These are phyloP conservation scores for Micromussa lordhowensis DNA, from an alignment of 92 coral and sea anemone genomes.

Conservation along the genomic window DNA sequence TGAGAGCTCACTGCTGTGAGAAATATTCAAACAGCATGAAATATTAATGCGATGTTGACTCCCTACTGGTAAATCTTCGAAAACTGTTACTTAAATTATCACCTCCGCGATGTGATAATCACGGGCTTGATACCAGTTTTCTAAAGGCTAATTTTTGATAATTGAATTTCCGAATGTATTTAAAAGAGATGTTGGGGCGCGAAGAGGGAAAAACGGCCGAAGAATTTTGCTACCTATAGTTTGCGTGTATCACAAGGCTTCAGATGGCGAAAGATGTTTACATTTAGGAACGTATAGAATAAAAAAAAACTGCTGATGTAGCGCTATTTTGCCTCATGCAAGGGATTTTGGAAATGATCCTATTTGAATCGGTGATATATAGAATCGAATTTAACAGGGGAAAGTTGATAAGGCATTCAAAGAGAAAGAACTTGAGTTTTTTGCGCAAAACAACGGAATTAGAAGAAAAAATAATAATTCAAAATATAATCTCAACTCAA, in stretches of 20 bases:
- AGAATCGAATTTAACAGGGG: neutral
- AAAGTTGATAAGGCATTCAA: neutral
- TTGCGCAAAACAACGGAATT: neutral
- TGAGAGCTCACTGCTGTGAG: slow-evolving; percentile 8
- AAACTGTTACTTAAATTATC: slow-evolving; percentile 66
- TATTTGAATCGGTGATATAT: neutral
- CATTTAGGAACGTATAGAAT: neutral
- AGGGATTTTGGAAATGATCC: slow-evolving; percentile 7
- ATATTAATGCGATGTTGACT: slow-evolving; percentile 40
- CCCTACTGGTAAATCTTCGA: slow-evolving; percentile 35
- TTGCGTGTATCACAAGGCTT: neutral
- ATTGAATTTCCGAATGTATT: neutral
- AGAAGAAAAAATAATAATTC: neutral
- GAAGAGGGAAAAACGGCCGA: neutral
- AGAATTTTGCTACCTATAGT: neutral
- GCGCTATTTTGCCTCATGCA: neutral
- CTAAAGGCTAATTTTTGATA: slow-evolving; percentile 16
- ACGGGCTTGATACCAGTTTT: neutral
- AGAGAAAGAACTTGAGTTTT: neutral
- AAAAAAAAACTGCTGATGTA: slow-evolving; percentile 19
- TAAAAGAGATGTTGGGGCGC: neutral
- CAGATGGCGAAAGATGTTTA: neutral
- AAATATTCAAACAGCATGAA: slow-evolving; percentile 34
- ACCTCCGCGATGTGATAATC: slow-evolving; percentile 4
- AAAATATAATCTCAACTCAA: neutral